Percentiles rank a stretch among this genome's conserved stretches.
phyloP scores from a whole-genome alignment of 1,140 invertebrate species.

The Plutomurus gul region DNA sequence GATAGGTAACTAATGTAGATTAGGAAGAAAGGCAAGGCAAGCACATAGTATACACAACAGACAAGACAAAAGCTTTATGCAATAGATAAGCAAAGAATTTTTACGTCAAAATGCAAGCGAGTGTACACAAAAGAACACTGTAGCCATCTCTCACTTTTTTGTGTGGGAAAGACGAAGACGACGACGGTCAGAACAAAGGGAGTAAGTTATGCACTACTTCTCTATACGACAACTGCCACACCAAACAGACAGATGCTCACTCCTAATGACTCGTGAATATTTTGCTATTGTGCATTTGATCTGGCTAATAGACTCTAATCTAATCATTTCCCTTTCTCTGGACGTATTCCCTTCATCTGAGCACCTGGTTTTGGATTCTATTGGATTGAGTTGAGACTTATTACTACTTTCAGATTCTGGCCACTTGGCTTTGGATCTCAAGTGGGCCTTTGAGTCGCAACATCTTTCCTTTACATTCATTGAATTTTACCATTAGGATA shows the following conservation, averaged over 20 bases:
- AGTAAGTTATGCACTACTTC: neutral
- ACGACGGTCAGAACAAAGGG: neutral
- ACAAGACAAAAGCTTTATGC: no score
- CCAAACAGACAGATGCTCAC: neutral
- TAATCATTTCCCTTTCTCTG: conserved; percentile 3
- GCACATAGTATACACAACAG: no score
- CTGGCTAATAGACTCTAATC: neutral
- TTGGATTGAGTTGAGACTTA: conserved; percentile 6
- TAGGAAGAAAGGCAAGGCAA: neutral
- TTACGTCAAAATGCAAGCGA: no score
- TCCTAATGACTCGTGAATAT: neutral
- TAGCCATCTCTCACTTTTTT: neutral
- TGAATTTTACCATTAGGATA: no score
- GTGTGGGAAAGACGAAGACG: neutral
- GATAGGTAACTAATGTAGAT: neutral
- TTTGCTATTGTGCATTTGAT: neutral
- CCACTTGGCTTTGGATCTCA: conserved; percentile 27
- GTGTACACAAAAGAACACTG: no score
- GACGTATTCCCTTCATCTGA: neutral
- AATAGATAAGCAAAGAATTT: no score
- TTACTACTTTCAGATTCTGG: conserved; percentile 13
- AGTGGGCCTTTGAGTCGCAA: conserved; percentile 24
- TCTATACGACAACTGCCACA: neutral
- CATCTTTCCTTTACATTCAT: no score
- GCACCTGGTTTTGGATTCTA: neutral